These are phyloP conservation scores for Oceanodroma leucorhoa DNA, from an alignment of 2,797 vertebrate species.

Conservation along the genomic window DNA sequence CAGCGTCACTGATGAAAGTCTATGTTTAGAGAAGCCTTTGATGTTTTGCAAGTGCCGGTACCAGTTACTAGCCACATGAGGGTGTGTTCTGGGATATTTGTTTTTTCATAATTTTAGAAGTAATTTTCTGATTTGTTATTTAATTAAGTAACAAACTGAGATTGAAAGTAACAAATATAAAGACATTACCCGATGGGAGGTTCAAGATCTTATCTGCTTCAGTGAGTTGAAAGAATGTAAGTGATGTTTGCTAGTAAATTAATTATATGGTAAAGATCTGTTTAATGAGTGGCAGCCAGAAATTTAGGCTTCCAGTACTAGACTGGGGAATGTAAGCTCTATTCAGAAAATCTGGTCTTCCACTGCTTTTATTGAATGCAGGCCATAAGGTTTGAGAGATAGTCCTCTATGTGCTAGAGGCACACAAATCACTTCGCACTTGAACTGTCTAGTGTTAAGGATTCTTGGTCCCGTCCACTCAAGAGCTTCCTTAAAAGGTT, in stretches of 20 bases:
- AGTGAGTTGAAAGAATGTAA: background rate
- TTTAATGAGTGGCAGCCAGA: background rate
- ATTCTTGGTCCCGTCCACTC: background rate
- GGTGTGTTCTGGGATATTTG: background rate
- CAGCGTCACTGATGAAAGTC: constrained; percentile 72
- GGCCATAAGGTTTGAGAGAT: background rate
- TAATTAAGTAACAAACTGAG: constrained; percentile 58
- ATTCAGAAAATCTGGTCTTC: background rate
- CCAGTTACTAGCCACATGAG: constrained; percentile 64
- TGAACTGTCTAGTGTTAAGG: background rate
- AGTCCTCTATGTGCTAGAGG: background rate
- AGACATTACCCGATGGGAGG: background rate
- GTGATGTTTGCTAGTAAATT: background rate
- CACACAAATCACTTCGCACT: background rate
- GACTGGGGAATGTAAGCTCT: background rate
- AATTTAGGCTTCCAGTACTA: background rate
- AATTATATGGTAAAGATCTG: background rate
- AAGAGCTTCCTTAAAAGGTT: background rate
- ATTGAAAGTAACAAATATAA: constrained; percentile 28
- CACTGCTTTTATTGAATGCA: background rate
- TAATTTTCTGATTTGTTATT: constrained; percentile 58
- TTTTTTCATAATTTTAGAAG: constrained; percentile 49
- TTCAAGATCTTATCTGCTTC: constrained; percentile 4
- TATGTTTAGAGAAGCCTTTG: constrained; percentile 74
- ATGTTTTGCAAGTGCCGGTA: constrained; percentile 65